Conservation (phyloP, 1,140 invertebrate genomes). For the Saccostrea echinata region DNA sequence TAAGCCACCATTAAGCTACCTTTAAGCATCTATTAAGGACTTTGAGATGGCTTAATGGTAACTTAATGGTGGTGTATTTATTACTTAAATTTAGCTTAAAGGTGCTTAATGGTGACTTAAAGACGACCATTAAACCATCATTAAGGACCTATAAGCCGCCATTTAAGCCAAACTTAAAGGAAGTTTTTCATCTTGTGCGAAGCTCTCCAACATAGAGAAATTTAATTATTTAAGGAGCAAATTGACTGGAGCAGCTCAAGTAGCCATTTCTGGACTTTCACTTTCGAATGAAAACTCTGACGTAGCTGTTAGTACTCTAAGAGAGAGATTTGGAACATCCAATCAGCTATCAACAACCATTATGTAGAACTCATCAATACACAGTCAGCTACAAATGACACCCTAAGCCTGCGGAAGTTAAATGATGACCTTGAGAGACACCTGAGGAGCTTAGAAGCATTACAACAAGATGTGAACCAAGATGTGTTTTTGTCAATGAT, state of each 20-base stretch:
- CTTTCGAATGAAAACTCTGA: conserved; percentile 45
- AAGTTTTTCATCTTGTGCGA: too few species aligned
- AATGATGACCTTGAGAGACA: conserved; percentile 1
- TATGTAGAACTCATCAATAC: conserved; percentile 9
- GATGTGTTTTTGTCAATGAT: conserved; percentile 50
- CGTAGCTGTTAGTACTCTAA: conserved; percentile 20
- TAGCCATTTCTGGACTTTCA: conserved; percentile 29
- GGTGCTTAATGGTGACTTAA: too few species aligned
- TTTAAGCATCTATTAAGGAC: too few species aligned
- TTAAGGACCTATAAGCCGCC: too few species aligned
- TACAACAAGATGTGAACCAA: conserved; percentile 43
- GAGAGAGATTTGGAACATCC: conserved; percentile 32
- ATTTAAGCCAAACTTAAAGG: too few species aligned
- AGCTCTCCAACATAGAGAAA: conserved; percentile 37
- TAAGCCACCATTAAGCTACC: too few species aligned
- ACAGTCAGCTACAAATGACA: not conserved
- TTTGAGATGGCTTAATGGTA: too few species aligned
- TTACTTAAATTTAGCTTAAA: too few species aligned
- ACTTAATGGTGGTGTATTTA: too few species aligned
- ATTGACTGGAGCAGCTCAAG: not conserved
- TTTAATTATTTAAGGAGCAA: conserved; percentile 35
- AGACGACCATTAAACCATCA: too few species aligned
- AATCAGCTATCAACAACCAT: not conserved
- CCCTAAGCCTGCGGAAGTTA: not conserved
- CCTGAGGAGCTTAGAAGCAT: conserved; percentile 20